phyloP scores from a whole-genome alignment of 2,888 invertebrate species.

The Ochlodes sylvanus region DNA sequence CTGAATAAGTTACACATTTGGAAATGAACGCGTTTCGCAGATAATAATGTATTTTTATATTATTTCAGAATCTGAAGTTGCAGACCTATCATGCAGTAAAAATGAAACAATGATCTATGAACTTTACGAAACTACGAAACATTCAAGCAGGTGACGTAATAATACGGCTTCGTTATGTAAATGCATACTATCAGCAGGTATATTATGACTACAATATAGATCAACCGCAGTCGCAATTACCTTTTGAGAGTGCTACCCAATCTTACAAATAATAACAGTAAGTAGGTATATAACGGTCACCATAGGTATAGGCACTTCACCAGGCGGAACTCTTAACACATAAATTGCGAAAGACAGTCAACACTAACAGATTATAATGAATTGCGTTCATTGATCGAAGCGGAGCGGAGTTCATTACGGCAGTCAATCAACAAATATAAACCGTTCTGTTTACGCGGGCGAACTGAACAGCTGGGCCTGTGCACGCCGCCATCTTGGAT shows the following conservation, averaged over 20 bases:
- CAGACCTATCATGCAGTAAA: no score
- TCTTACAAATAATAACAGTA: no score
- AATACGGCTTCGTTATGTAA: no score
- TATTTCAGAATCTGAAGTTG: neutral
- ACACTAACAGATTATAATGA: slow-evolving; percentile 18
- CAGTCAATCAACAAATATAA: slow-evolving; percentile 25
- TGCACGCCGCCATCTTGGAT: slow-evolving; percentile 28
- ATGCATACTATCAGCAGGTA: no score
- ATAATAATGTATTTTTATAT: neutral
- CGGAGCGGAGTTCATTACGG: slow-evolving; percentile 28
- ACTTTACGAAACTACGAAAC: no score
- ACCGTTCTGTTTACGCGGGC: slow-evolving; percentile 26
- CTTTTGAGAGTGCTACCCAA: no score
- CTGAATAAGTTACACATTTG: slow-evolving; percentile 16
- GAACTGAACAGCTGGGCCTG: slow-evolving; percentile 31
- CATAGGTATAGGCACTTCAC: no score
- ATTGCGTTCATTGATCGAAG: slow-evolving; percentile 8
- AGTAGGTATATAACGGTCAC: no score
- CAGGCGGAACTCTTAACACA: neutral
- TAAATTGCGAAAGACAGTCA: slow-evolving; percentile 11
- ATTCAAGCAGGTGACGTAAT: no score
- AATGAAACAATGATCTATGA: no score
- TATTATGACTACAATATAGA: no score
- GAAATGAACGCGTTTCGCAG: slow-evolving; percentile 1
- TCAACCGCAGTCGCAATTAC: no score